phyloP scores from a whole-genome alignment of 1,140 invertebrate genomes.

The Danaus melanippus region DNA sequence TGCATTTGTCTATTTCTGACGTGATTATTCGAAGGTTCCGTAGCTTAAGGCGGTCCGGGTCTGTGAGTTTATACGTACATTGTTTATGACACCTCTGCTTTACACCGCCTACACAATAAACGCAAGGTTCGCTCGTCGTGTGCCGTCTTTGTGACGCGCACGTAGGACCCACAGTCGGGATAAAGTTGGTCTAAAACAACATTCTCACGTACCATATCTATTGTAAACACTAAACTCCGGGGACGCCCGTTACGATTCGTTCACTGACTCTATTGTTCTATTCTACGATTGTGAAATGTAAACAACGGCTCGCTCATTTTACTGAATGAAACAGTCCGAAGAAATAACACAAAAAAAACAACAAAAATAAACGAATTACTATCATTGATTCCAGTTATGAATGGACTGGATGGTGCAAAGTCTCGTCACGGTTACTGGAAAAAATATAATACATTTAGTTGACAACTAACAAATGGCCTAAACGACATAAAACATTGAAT shows the following conservation, averaged over 20 bases:
- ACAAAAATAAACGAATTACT: conserved; percentile 16
- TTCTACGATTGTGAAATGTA: conserved; percentile 57
- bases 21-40: conserved; percentile 57
- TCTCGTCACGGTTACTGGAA: conserved; percentile 31
- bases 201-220: conserved; percentile 65
- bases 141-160: conserved; percentile 51
- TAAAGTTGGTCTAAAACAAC: conserved; percentile 54
- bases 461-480: too few species aligned
- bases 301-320: conserved; percentile 40
- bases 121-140: conserved; percentile 38
- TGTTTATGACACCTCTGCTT: conserved; percentile 59
- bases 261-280: conserved; percentile 59
- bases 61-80: conserved; percentile 33
- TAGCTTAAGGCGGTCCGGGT: conserved; percentile 43
- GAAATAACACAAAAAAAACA: conserved; percentile 7
- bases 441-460: too few species aligned
- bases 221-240: conserved; percentile 55
- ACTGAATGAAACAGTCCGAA: conserved; percentile 36
- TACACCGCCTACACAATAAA: conserved; percentile 52
- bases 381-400: conserved; percentile 39
- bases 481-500: too few species aligned
- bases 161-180: conserved; percentile 48
- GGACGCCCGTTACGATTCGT: conserved; percentile 58
- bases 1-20: conserved; percentile 53
- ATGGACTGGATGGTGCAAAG: conserved; percentile 35